Evolutionary conservation across 64 coral and sea anemone genomes (phyloP).

Genomic region (Pocillopora verrucosa): DNA sequence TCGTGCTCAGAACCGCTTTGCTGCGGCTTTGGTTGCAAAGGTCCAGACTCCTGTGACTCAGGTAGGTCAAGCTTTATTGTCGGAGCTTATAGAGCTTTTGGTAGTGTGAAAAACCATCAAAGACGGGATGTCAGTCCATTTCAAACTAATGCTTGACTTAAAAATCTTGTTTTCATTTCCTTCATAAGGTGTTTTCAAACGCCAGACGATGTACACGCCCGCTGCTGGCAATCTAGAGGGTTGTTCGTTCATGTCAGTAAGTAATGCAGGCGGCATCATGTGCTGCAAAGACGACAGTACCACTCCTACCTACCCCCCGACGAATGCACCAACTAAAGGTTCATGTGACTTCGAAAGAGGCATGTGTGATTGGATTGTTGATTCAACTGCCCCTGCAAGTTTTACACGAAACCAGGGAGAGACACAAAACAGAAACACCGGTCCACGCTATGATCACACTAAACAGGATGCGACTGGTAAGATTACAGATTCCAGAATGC

Average conservation of each 20-base stretch:
- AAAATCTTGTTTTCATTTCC: not conserved
- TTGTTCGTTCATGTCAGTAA: constrained; percentile 52
- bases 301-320: constrained; percentile 53
- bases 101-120: too few relatives aligned
- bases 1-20: constrained; percentile 83
- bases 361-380: constrained; percentile 51
- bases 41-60: constrained; percentile 82
- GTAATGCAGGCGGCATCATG: constrained; percentile 85
- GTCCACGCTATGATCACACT: constrained; percentile 87
- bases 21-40: constrained; percentile 62
- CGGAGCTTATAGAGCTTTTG: too few relatives aligned
- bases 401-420: constrained; percentile 62
- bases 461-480: constrained; percentile 71
- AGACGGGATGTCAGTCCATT: too few relatives aligned
- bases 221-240: constrained; percentile 60
- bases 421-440: constrained; percentile 76
- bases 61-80: constrained; percentile 9
- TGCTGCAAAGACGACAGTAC: constrained; percentile 78
- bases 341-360: constrained; percentile 76
- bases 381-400: not conserved
- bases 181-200: constrained; percentile 37
- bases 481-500: not conserved
- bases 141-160: not conserved
- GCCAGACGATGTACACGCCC: constrained; percentile 53
- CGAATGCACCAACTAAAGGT: constrained; percentile 49